phyloP scores from a whole-genome alignment of 2,888 invertebrate species.

The Callinectes sapidus region DNA sequence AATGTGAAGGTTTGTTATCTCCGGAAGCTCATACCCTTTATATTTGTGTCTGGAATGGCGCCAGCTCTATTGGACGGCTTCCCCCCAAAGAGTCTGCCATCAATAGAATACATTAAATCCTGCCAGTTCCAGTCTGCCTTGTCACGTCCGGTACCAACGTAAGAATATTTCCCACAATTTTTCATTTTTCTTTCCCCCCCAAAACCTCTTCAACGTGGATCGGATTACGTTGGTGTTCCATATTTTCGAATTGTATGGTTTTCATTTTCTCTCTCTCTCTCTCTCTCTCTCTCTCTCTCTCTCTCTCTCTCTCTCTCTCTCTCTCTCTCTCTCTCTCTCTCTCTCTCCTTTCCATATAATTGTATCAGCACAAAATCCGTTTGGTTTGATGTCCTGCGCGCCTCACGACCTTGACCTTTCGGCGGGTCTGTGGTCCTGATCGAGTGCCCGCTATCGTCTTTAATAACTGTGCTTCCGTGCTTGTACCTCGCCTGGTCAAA shows the following conservation, averaged over 20 bases:
- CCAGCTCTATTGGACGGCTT: neutral
- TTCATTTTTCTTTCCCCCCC: neutral
- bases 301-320: too few species aligned
- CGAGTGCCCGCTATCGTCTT: neutral
- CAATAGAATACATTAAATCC: neutral
- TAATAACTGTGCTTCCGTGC: conserved; percentile 3
- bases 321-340: too few species aligned
- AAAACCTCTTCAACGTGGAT: neutral
- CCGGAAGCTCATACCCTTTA: neutral
- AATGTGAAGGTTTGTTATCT: neutral
- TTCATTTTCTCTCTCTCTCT: neutral
- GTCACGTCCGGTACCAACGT: neutral
- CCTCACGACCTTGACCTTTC: neutral
- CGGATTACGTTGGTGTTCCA: neutral
- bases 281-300: too few species aligned
- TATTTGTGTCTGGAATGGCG: neutral
- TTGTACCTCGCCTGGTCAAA: neutral
- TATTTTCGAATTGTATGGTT: neutral
- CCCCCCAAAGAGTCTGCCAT: neutral
- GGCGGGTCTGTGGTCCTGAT: neutral
- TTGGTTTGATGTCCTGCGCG: neutral
- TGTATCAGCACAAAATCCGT: neutral
- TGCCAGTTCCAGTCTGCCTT: neutral
- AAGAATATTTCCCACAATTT: neutral
- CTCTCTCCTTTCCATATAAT: neutral